These are phyloP conservation scores for Crotalus helleri DNA, from an alignment of 2,113 vertebrate species.

Conservation along the genomic window DNA sequence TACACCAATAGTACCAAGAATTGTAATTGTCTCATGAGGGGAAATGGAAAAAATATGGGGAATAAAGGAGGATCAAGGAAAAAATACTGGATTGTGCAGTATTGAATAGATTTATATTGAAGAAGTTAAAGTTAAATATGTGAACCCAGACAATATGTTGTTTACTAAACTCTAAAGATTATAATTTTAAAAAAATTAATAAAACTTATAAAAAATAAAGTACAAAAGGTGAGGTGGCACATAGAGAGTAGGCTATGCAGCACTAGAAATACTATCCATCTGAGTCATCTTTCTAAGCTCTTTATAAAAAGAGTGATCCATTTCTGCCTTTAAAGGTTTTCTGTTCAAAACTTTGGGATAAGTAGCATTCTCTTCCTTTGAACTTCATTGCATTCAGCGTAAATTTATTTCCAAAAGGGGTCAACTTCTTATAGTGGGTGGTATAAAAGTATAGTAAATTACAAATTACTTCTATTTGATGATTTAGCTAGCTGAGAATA, in stretches of 20 bases:
- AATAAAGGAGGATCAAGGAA: too few relatives aligned
- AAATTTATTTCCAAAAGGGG: neutral
- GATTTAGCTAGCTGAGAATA: neutral
- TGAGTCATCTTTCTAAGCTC: neutral
- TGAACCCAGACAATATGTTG: too few relatives aligned
- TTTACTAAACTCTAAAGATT: too few relatives aligned
- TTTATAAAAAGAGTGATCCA: neutral
- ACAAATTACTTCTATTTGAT: neutral
- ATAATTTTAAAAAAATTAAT: too few relatives aligned
- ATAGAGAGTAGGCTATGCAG: neutral
- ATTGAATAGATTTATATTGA: too few relatives aligned
- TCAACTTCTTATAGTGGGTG: neutral
- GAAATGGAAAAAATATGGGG: too few relatives aligned
- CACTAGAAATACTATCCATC: neutral
- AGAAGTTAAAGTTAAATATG: too few relatives aligned
- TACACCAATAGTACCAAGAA: too few relatives aligned
- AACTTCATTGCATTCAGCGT: neutral
- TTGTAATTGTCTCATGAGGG: too few relatives aligned
- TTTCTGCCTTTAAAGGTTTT: neutral
- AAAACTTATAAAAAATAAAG: neutral
- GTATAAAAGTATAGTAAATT: neutral
- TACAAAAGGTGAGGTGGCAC: neutral
- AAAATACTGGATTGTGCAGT: too few relatives aligned
- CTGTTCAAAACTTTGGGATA: neutral
- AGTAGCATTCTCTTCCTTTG: neutral